These are phyloP conservation scores for Escarpia spicata DNA, from an alignment of 2,888 invertebrate species.

Conservation along the genomic window DNA sequence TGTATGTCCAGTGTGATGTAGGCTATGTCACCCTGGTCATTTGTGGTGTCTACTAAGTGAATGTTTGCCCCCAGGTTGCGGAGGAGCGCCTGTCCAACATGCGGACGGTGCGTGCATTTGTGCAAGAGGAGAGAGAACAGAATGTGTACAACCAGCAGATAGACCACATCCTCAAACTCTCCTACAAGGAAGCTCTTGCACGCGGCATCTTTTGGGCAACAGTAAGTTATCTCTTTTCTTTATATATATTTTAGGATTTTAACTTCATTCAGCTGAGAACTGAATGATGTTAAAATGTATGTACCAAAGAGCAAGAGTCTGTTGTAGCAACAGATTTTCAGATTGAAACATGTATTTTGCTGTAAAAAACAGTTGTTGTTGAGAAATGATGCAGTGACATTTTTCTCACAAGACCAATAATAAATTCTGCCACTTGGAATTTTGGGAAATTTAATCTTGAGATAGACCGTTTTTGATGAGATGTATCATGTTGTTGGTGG, in stretches of 20 bases:
- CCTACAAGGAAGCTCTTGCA: conserved; percentile 87
- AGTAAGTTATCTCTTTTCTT: conserved; percentile 68
- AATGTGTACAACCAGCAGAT: conserved; percentile 76
- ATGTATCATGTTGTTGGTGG: background rate
- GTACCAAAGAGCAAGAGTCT: background rate
- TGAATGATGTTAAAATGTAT: background rate
- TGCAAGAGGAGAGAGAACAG: conserved; percentile 84
- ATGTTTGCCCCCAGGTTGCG: conserved; percentile 69
- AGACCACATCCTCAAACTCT: conserved; percentile 77
- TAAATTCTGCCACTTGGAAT: background rate
- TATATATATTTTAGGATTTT: background rate
- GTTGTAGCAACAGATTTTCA: background rate
- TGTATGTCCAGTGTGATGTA: too few species aligned
- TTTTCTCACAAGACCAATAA: too few species aligned
- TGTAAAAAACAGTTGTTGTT: background rate
- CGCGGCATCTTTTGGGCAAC: conserved; percentile 90
- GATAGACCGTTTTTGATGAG: background rate
- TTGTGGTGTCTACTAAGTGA: background rate
- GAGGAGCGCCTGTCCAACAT: conserved; percentile 91
- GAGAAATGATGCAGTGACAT: too few species aligned
- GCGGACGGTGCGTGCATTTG: conserved; percentile 91
- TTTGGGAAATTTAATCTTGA: background rate
- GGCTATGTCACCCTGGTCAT: too few species aligned
- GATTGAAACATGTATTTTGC: background rate
- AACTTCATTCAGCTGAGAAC: background rate